Conservation (phyloP, 2,888 invertebrate genomes). For the Phorcus lineatus region DNA sequence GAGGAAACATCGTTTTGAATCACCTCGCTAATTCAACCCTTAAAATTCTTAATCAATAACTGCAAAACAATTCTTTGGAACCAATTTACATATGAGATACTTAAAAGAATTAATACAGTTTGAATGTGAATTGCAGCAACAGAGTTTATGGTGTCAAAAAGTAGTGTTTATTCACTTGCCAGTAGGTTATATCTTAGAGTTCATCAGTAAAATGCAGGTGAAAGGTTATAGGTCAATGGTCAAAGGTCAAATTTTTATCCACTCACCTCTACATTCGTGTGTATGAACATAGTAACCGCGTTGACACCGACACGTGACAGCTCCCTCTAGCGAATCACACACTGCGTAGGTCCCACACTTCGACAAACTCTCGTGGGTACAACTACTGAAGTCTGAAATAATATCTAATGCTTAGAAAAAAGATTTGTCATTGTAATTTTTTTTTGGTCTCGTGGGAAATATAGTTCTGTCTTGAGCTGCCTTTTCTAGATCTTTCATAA, state of each 20-base stretch:
- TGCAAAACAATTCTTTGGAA: too few species aligned
- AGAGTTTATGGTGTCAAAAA: neutral
- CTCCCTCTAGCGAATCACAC: conserved; percentile 55
- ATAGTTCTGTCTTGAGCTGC: too few species aligned
- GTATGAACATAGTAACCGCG: conserved; percentile 66
- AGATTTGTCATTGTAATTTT: neutral
- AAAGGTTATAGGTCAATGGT: neutral
- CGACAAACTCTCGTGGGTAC: conserved; percentile 49
- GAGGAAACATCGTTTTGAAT: too few species aligned
- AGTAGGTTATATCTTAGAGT: neutral
- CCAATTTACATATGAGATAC: too few species aligned
- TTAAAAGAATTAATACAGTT: too few species aligned
- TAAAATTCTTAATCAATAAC: too few species aligned
- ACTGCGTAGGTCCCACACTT: conserved; percentile 57
- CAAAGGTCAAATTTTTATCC: neutral
- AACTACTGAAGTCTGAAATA: conserved; percentile 41
- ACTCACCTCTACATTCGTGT: conserved; percentile 60
- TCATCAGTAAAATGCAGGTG: neutral
- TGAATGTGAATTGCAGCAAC: too few species aligned
- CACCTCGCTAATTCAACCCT: too few species aligned
- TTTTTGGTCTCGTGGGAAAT: too few species aligned
- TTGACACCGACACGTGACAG: conserved; percentile 66
- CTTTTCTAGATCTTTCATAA: too few species aligned
- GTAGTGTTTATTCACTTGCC: neutral
- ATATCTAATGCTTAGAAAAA: neutral